Percentiles rank a stretch among this genome's conserved stretches.
Conservation (phyloP, 2,797 vertebrate species). For the Siniperca scherzeri region DNA sequence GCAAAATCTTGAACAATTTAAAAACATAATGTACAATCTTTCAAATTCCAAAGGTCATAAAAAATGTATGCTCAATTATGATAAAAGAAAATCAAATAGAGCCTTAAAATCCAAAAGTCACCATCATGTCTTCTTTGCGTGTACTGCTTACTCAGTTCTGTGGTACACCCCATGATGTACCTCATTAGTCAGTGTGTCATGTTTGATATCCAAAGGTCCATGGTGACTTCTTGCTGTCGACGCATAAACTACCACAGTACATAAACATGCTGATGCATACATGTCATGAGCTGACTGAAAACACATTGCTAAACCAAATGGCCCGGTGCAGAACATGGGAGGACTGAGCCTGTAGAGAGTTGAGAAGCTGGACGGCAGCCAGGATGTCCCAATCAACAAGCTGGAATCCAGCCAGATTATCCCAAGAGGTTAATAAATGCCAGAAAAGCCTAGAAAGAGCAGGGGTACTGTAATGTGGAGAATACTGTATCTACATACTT, state of each 20-base stretch:
- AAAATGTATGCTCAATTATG: background rate
- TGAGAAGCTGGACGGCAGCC: slow-evolving; percentile 61
- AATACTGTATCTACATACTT: slow-evolving; percentile 21
- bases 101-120: background rate
- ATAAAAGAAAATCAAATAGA: slow-evolving; percentile 1
- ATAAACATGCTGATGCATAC: slow-evolving; percentile 67
- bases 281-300: slow-evolving; percentile 56
- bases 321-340: slow-evolving; percentile 35
- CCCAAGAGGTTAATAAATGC: slow-evolving; percentile 64
- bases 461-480: slow-evolving; percentile 3
- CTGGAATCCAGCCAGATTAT: slow-evolving; percentile 67
- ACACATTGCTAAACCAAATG: slow-evolving; percentile 50
- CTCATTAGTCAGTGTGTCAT: slow-evolving; percentile 36
- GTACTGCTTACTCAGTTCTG: background rate
- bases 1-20: background rate
- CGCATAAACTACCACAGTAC: slow-evolving; percentile 39
- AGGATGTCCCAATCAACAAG: slow-evolving; percentile 66
- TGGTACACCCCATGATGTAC: slow-evolving; percentile 1
- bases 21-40: background rate
- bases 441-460: slow-evolving; percentile 42
- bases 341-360: slow-evolving; percentile 32
- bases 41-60: background rate
- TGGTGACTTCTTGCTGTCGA: slow-evolving; percentile 36
- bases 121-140: background rate
- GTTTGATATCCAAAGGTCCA: slow-evolving; percentile 43